These are phyloP conservation scores for Streptopelia turtur DNA, from an alignment of 2,797 vertebrate species.

Conservation along the genomic window DNA sequence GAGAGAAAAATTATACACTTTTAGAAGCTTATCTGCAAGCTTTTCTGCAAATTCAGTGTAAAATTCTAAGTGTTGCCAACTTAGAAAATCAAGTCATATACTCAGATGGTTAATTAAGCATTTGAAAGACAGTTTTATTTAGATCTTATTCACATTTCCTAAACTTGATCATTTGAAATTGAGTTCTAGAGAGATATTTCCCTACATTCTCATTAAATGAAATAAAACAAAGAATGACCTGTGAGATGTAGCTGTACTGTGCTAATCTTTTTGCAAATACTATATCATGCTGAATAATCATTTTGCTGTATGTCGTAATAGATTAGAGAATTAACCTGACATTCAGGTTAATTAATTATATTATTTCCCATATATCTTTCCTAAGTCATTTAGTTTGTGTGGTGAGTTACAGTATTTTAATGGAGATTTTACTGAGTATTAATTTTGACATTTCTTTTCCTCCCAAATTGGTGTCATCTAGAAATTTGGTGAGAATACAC, in stretches of 20 bases:
- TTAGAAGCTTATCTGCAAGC: not conserved
- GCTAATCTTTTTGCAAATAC: not conserved
- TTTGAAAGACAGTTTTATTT: not conserved
- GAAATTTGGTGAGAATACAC: not conserved
- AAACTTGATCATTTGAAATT: not conserved
- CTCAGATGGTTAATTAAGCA: not conserved
- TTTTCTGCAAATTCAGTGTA: not conserved
- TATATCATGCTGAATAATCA: not conserved
- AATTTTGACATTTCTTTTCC: conserved; percentile 1
- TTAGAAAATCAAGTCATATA: not conserved
- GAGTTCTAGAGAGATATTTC: not conserved
- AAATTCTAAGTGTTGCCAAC: not conserved
- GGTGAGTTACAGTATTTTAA: not conserved
- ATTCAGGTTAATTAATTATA: not conserved
- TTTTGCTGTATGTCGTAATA: not conserved
- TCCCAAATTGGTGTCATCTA: not conserved
- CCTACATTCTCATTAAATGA: not conserved
- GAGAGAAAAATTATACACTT: not conserved
- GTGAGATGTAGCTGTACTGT: not conserved
- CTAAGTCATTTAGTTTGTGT: not conserved
- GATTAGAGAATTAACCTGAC: not conserved
- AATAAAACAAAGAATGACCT: not conserved
- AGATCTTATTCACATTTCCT: not conserved
- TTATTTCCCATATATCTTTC: not conserved
- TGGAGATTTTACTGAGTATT: not conserved